A percentile compares a stretch with the other conserved stretches of the same genome.
Conservation (phyloP, 2,797 vertebrate species). For the Mionectes olivaceus region DNA sequence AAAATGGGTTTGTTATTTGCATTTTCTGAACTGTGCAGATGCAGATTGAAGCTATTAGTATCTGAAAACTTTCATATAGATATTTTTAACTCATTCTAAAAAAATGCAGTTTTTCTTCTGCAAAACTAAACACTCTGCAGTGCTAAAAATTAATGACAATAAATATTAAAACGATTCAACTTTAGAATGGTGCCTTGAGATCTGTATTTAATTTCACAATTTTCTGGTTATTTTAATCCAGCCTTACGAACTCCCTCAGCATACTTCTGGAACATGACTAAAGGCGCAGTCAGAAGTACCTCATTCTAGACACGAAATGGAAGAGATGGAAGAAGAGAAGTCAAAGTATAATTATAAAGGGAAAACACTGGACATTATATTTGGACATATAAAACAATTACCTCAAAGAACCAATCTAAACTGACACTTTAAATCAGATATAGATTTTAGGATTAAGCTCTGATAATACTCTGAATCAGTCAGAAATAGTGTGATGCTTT, state of each 20-base stretch:
- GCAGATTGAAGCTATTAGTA: neutral
- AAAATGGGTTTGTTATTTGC: neutral
- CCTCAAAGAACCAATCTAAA: neutral
- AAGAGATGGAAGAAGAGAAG: neutral
- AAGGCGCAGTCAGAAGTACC: neutral
- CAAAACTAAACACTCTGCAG: neutral
- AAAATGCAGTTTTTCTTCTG: neutral
- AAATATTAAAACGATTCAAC: neutral
- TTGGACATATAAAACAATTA: neutral
- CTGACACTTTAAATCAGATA: neutral
- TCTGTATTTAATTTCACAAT: neutral
- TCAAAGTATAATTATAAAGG: neutral
- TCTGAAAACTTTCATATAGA: neutral
- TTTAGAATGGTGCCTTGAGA: neutral
- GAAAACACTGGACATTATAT: neutral
- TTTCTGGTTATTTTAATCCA: neutral
- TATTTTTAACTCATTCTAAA: neutral
- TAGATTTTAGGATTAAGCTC: neutral
- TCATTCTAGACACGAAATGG: neutral
- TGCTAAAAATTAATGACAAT: conserved; percentile 9
- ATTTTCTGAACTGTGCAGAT: neutral
- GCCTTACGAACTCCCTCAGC: neutral
- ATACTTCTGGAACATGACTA: neutral
- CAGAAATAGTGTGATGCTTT: neutral
- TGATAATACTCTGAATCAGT: neutral